Percentiles rank a stretch among this genome's conserved stretches.
Conservation (phyloP, 2,888 invertebrate genomes). For the Caenorhabditis sinica region DNA sequence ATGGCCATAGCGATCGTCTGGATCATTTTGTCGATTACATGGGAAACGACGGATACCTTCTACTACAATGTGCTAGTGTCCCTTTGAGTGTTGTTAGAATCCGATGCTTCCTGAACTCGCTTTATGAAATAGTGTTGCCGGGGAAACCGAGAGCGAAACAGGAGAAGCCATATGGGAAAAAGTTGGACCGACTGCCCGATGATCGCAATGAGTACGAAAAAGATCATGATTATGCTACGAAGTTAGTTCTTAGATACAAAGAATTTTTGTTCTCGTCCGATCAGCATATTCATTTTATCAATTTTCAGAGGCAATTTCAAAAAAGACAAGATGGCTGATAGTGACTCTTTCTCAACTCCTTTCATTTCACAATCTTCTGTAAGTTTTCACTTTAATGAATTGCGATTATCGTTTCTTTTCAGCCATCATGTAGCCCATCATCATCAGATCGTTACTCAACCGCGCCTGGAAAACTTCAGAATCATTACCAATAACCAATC, state of each 20-base stretch:
- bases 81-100: slow-evolving; percentile 34
- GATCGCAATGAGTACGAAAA: neutral
- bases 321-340: neutral
- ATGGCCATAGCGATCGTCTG: slow-evolving; percentile 25
- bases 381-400: neutral
- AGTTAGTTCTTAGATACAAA: neutral
- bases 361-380: slow-evolving; percentile 3
- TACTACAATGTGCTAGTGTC: slow-evolving; percentile 49
- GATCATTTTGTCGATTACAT: slow-evolving; percentile 60
- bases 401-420: neutral
- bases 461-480: slow-evolving; percentile 16
- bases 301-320: slow-evolving; percentile 1
- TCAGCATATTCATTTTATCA: no score
- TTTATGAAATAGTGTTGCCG: slow-evolving; percentile 19
- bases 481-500: neutral
- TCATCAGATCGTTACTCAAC: slow-evolving; percentile 20
- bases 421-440: slow-evolving; percentile 47
- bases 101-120: slow-evolving; percentile 17
- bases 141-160: neutral
- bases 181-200: neutral
- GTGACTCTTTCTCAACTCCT: neutral
- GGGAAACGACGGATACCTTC: slow-evolving; percentile 59
- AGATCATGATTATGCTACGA: neutral
- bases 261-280: neutral
- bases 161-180: neutral